Base-by-base conservation (phyloP, 2,797 vertebrate species). In the Sebastes aleutianus region DNA sequence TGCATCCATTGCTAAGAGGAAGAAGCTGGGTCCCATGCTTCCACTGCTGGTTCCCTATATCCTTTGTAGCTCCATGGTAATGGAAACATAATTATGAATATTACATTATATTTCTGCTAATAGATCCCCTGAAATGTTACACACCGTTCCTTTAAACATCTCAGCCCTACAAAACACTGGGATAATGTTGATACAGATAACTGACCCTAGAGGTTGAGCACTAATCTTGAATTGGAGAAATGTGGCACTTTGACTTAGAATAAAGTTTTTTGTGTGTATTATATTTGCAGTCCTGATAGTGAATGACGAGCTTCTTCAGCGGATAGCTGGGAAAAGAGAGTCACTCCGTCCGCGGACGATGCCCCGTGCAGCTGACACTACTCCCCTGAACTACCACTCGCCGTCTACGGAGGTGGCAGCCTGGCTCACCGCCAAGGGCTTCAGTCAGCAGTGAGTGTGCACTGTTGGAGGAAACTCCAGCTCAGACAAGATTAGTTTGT, bases 401-500 rank as follows among this genome's bases (percentile, higher is more conserved):
- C n/a, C 74, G 6, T 16, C 92, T 0, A 54, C 70, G 0, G 95
- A 97, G 67, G 97, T 97, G 86, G 76, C 82, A 67, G 88, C 93
- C 69, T 98, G 97, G 97, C 95, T 98, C 74, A 87, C 67, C 31
- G 85, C 87, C 59, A 98, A 97, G 80, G 96, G 96, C 68, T 97
- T 98, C 85, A 93, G 73, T 65, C 74, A 94, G 3, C 26, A 83
- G 97, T 98, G 87, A 97, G 97, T 96, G 71, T 27, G 16, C 32
- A 36, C 8, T 5, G 1, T 8, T n/a, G 32, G 36, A 69, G 8
- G 20, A 27, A 34, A 14, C 18, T 67, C 9, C 24, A 69, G 50
- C 5, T 71, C 22, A 27, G 11, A 54, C 14, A 58, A 67, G 13
- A 3, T 24, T 6, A 26, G n/a, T 69, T 57, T 64, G 7, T 4